A percentile compares a stretch with the other conserved stretches of the same genome.
phyloP scores from a whole-genome alignment of 2,888 invertebrate species.

The Plusia festucae region DNA sequence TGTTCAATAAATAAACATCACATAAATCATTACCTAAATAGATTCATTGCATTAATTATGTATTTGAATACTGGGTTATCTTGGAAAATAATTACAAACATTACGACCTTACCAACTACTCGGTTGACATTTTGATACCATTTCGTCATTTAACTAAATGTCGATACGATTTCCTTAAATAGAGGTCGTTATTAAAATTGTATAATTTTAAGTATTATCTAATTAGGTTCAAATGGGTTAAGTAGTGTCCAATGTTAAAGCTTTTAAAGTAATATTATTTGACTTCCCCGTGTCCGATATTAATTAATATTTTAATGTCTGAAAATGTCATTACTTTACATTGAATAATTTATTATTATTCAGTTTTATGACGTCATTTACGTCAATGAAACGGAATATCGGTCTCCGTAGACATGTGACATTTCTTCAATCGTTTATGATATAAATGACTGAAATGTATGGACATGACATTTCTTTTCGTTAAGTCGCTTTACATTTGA shows the following conservation, averaged over 20 bases:
- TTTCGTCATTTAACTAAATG: slow-evolving; percentile 40
- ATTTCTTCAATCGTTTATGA: too few relatives aligned
- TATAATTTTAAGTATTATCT: slow-evolving; percentile 9
- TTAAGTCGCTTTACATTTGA: too few relatives aligned
- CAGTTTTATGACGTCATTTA: neutral
- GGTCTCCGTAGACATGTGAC: too few relatives aligned
- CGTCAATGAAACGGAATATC: too few relatives aligned
- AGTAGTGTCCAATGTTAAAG: slow-evolving; percentile 1
- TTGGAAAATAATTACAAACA: slow-evolving; percentile 23
- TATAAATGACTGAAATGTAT: too few relatives aligned
- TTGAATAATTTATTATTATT: neutral
- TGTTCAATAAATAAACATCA: neutral
- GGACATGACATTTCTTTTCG: too few relatives aligned
- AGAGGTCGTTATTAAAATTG: slow-evolving; percentile 23
- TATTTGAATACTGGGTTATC: slow-evolving; percentile 12
- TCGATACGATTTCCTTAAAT: slow-evolving; percentile 26
- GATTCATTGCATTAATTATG: neutral
- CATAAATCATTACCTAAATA: neutral
- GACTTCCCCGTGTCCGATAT: neutral
- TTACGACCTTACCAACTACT: slow-evolving; percentile 9
- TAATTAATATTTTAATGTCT: neutral
- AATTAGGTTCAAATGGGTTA: slow-evolving; percentile 21
- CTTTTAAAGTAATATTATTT: slow-evolving; percentile 1
- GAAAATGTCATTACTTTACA: neutral
- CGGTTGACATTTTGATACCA: slow-evolving; percentile 42